Percentiles rank a stretch among this genome's conserved stretches.
Evolutionary conservation across 2,888 invertebrate species (phyloP).

Genomic region (Lasioglossum figueresi): DNA sequence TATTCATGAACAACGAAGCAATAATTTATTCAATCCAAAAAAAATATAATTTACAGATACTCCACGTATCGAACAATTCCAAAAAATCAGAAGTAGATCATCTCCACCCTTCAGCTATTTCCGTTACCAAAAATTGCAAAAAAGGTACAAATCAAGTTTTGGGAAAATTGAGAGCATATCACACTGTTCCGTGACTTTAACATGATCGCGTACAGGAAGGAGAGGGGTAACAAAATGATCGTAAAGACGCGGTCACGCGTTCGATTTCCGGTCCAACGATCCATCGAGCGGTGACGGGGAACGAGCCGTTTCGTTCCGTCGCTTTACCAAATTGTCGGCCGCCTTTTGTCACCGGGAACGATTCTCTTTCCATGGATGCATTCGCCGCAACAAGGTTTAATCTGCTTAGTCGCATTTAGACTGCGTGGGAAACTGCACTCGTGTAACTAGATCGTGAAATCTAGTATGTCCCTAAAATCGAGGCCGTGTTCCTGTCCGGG

Average conservation of each 20-base stretch:
- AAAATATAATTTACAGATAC: not conserved
- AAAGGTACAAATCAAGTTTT: not conserved
- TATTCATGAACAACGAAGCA: not conserved
- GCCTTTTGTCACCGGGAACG: constrained; percentile 61
- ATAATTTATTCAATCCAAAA: not conserved
- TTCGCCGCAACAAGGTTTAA: constrained; percentile 75
- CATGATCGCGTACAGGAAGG: not conserved
- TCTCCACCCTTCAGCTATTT: not conserved
- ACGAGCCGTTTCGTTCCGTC: constrained; percentile 12
- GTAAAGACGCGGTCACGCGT: not conserved
- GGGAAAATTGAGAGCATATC: not conserved
- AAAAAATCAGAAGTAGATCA: not conserved
- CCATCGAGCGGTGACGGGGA: not conserved
- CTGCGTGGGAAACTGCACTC: constrained; percentile 75
- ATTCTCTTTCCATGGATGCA: constrained; percentile 64
- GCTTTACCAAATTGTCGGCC: constrained; percentile 60
- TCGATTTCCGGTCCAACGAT: constrained; percentile 17
- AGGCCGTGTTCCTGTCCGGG: constrained; percentile 73
- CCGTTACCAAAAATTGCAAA: not conserved
- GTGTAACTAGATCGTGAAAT: constrained; percentile 73
- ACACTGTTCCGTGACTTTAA: not conserved
- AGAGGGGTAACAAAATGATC: not conserved
- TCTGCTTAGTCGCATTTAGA: constrained; percentile 76
- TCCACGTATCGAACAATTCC: not conserved
- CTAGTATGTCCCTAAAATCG: constrained; percentile 74